These are phyloP conservation scores for Sminthurinus aureus DNA, from an alignment of 2,888 invertebrate species.

Conservation along the genomic window DNA sequence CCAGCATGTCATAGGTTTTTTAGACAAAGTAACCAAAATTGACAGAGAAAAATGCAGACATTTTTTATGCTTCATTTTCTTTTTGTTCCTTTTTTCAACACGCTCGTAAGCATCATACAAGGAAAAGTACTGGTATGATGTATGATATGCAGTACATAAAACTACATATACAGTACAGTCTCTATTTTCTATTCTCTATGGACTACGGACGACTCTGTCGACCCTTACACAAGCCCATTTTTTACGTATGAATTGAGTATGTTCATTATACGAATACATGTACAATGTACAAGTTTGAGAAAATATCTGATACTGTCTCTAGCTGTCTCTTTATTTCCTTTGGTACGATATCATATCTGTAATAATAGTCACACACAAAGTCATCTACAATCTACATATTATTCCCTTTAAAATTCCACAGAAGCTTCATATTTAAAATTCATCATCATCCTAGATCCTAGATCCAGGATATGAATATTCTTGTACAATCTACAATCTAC, in stretches of 20 bases:
- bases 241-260: background rate
- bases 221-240: conserved; percentile 17
- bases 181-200: too few relatives aligned
- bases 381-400: background rate
- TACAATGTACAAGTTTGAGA: background rate
- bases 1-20: conserved; percentile 26
- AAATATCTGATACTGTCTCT: too few relatives aligned
- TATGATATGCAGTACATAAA: too few relatives aligned
- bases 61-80: conserved; percentile 20
- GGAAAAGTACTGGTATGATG: background rate
- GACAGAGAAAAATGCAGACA: conserved; percentile 35
- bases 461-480: background rate
- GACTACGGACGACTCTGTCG: background rate
- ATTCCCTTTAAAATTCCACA: background rate
- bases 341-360: too few relatives aligned
- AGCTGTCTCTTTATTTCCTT: too few relatives aligned
- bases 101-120: background rate
- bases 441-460: background rate
- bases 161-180: too few relatives aligned
- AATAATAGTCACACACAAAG: background rate
- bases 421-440: background rate
- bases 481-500: too few relatives aligned
- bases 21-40: conserved; percentile 30
- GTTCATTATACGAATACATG: background rate
- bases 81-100: conserved; percentile 26